phyloP scores from a whole-genome alignment of 2,888 invertebrate species.

The Corythucha ciliata region DNA sequence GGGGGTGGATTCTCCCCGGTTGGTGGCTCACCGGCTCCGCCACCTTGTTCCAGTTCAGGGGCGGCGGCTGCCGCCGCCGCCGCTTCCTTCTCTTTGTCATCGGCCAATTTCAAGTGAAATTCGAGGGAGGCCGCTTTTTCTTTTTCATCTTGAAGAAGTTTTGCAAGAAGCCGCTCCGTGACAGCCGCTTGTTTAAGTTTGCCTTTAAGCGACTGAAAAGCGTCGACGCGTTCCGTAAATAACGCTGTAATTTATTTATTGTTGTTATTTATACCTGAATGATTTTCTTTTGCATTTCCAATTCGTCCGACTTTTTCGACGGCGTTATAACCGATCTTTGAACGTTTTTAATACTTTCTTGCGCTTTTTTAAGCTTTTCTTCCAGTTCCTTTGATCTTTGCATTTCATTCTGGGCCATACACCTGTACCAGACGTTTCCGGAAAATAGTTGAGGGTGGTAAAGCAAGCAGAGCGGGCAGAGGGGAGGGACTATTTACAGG shows the following conservation, averaged over 20 bases:
- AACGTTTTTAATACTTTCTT: slow-evolving; percentile 25
- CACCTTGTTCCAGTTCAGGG: too few species aligned
- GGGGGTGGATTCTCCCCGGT: too few species aligned
- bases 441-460: too few species aligned
- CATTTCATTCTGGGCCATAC: slow-evolving; percentile 24
- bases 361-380: slow-evolving; percentile 21
- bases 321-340: slow-evolving; percentile 24
- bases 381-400: slow-evolving; percentile 17
- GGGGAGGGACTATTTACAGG: slow-evolving; percentile 18
- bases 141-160: slow-evolving; percentile 24
- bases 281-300: slow-evolving; percentile 18
- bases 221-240: not conserved
- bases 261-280: slow-evolving; percentile 13
- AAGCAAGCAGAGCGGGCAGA: too few species aligned
- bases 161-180: slow-evolving; percentile 23
- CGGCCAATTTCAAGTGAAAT: slow-evolving; percentile 23
- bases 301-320: not conserved
- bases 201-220: slow-evolving; percentile 24
- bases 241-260: not conserved
- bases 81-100: slow-evolving; percentile 19
- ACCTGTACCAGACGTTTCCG: slow-evolving; percentile 12
- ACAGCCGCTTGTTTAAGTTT: slow-evolving; percentile 25
- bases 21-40: too few species aligned
- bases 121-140: slow-evolving; percentile 24
- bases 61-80: too few species aligned